phyloP scores from a whole-genome alignment of 2,113 vertebrate species.

The Corydoras sp. region DNA sequence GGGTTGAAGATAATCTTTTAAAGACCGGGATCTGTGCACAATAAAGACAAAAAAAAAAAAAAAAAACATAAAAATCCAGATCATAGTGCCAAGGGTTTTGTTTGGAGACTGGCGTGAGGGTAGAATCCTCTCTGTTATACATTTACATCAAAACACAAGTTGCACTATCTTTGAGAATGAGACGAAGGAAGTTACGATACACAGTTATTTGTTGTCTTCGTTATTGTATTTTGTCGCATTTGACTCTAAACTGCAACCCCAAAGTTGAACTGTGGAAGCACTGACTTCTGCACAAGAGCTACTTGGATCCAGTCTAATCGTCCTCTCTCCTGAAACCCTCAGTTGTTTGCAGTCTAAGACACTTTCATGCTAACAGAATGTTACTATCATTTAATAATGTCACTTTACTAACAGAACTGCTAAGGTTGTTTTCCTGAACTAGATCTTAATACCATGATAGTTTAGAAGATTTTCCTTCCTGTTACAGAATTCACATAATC shows the following conservation, averaged over 20 bases:
- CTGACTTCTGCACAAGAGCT: not conserved
- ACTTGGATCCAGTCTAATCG: conserved; percentile 40
- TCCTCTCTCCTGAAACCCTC: conserved; percentile 5
- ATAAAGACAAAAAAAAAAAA: conserved; percentile 37
- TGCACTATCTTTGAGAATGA: conserved; percentile 84
- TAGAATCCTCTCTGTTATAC: conserved; percentile 22
- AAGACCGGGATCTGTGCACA: conserved; percentile 70
- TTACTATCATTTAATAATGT: conserved; percentile 20
- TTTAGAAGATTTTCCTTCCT: conserved; percentile 4
- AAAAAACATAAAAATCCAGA: conserved; percentile 36
- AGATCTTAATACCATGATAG: too few species aligned
- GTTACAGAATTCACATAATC: conserved; percentile 1
- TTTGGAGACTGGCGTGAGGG: conserved; percentile 20
- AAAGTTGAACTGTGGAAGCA: conserved; percentile 20
- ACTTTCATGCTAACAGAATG: conserved; percentile 17
- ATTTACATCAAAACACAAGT: conserved; percentile 62
- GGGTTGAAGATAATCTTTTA: conserved; percentile 48
- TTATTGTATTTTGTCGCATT: conserved; percentile 43
- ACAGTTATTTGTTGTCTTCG: conserved; percentile 50
- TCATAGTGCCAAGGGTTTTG: conserved; percentile 44
- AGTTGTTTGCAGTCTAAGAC: conserved; percentile 13
- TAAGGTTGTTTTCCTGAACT: not conserved
- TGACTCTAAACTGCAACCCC: conserved; percentile 21
- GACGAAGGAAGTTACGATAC: conserved; percentile 58
- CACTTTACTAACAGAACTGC: conserved; percentile 22